These are phyloP conservation scores for Cotesia chilonis DNA, from an alignment of 1,140 invertebrate genomes.

Conservation along the genomic window DNA sequence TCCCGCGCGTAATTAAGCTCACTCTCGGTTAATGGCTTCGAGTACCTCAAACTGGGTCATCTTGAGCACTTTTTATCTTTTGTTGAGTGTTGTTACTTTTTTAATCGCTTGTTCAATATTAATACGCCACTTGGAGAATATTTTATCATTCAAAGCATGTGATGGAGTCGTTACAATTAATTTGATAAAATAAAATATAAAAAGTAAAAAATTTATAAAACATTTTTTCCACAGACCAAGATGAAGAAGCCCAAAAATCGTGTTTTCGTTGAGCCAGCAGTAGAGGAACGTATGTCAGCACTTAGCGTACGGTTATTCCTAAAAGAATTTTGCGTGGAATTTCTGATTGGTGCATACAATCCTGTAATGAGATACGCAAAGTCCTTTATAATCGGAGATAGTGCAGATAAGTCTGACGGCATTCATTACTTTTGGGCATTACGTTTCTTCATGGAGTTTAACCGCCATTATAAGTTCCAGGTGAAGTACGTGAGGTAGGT, in stretches of 20 bases:
- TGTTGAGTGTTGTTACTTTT: not conserved
- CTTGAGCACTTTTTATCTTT: not conserved
- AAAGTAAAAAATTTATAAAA: not conserved
- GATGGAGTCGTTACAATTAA: not conserved
- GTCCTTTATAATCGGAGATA: constrained; percentile 51
- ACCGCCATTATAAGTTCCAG: constrained; percentile 84
- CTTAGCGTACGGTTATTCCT: constrained; percentile 85
- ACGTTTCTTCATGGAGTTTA: constrained; percentile 98
- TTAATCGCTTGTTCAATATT: not conserved
- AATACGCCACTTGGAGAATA: not conserved
- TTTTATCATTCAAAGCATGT: not conserved
- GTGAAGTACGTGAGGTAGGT: constrained; percentile 87
- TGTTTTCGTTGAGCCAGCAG: constrained; percentile 68
- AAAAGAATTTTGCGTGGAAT: constrained; percentile 94
- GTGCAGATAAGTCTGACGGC: constrained; percentile 77
- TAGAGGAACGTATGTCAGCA: constrained; percentile 75
- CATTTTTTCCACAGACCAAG: constrained; percentile 62
- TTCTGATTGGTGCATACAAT: constrained; percentile 92
- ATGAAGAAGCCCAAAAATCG: constrained; percentile 74
- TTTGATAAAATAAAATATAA: not conserved
- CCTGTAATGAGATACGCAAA: constrained; percentile 85
- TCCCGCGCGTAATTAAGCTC: constrained; percentile 52
- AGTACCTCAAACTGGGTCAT: constrained; percentile 53
- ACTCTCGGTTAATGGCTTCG: constrained; percentile 50
- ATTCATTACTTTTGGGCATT: constrained; percentile 94